These are phyloP conservation scores for Rhipidura dahli DNA, from an alignment of 2,113 vertebrate genomes.

Conservation along the genomic window DNA sequence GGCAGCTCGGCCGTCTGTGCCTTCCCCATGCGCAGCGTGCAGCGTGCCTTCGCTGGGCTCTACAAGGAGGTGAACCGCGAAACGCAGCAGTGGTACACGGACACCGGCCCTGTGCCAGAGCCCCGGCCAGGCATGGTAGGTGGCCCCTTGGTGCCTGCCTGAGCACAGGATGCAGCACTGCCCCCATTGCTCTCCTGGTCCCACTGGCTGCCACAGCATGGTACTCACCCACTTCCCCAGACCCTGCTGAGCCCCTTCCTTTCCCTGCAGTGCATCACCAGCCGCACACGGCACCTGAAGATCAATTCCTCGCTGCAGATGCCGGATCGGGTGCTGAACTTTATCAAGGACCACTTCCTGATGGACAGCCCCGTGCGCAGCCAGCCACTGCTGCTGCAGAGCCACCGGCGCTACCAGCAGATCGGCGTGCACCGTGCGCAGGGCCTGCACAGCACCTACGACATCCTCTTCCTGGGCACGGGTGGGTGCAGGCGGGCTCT, in stretches of 20 bases:
- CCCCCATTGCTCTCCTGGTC: rapidly evolving
- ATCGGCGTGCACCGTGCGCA: slow-evolving; percentile 80
- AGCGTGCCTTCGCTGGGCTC: slow-evolving; percentile 83
- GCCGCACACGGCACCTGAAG: slow-evolving; percentile 76
- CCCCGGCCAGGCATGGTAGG: slow-evolving; percentile 90
- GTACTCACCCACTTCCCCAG: rapidly evolving
- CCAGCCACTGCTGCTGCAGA: slow-evolving; percentile 84
- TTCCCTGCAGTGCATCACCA: slow-evolving; percentile 85
- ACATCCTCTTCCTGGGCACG: slow-evolving; percentile 91
- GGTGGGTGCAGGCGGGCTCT: slow-evolving; percentile 54
- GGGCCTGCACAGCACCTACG: slow-evolving; percentile 70
- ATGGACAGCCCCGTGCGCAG: slow-evolving; percentile 91
- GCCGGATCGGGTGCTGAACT: slow-evolving; percentile 94
- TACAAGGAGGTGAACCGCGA: slow-evolving; percentile 94
- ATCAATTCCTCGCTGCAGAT: slow-evolving; percentile 90
- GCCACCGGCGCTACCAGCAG: slow-evolving; percentile 84
- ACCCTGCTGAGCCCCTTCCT: not conserved
- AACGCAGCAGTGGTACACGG: slow-evolving; percentile 95
- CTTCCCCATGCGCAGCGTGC: slow-evolving; percentile 88
- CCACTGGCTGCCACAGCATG: rapidly evolving
- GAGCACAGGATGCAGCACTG: rapidly evolving
- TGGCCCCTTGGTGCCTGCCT: rapidly evolving
- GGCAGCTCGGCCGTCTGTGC: slow-evolving; percentile 91
- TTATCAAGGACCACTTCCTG: slow-evolving; percentile 96
- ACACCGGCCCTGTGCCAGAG: slow-evolving; percentile 81